Percentiles rank a stretch among this genome's conserved stretches.
phyloP scores from a whole-genome alignment of 2,113 vertebrate genomes.

The Corythaixoides concolor region DNA sequence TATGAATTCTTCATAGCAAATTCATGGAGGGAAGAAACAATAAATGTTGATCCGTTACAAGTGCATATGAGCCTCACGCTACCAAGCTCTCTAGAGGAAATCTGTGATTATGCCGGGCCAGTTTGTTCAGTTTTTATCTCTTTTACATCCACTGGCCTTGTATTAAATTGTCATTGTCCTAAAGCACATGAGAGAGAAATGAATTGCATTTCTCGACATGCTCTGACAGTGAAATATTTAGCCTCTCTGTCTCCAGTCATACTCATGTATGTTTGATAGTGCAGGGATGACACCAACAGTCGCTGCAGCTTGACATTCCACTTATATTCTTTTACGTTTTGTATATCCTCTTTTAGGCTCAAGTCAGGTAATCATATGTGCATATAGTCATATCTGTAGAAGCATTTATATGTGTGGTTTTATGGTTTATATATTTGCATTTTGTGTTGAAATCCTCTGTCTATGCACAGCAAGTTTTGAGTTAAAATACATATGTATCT shows the following conservation, averaged over 20 bases:
- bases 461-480: background rate
- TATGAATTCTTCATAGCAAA: constrained; percentile 53
- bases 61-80: constrained; percentile 55
- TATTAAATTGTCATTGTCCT: constrained; percentile 91
- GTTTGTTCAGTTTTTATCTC: constrained; percentile 81
- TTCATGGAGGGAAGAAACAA: constrained; percentile 69
- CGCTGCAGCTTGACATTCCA: constrained; percentile 64
- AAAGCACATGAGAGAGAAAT: constrained; percentile 85
- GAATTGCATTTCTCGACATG: constrained; percentile 82
- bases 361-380: background rate
- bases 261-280: constrained; percentile 82
- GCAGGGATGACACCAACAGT: constrained; percentile 76
- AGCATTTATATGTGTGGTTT: background rate
- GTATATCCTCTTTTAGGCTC: background rate
- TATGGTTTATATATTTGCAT: background rate
- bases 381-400: background rate
- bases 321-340: constrained; percentile 47
- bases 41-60: constrained; percentile 72
- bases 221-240: constrained; percentile 98
- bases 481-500: background rate
- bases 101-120: constrained; percentile 74
- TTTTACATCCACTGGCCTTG: constrained; percentile 81
- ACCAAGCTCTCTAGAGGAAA: constrained; percentile 75
- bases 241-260: constrained; percentile 87
- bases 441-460: background rate